These are phyloP conservation scores for Triops longicaudatus DNA, from an alignment of 1,140 invertebrate species.

Conservation along the genomic window DNA sequence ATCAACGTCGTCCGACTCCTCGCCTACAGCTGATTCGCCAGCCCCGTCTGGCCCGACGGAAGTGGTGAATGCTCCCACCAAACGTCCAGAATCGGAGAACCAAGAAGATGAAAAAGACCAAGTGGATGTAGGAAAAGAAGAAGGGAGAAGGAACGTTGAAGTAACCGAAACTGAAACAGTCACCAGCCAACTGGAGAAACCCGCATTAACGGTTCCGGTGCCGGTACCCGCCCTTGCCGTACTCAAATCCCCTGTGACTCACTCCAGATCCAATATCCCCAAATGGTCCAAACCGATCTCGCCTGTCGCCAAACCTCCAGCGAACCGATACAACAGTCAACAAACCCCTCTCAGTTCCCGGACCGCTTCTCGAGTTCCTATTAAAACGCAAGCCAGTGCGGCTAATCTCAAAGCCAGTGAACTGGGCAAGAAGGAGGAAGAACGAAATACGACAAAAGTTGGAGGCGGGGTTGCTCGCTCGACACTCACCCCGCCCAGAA, in stretches of 20 bases:
- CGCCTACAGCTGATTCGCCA: not conserved
- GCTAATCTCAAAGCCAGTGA: not conserved
- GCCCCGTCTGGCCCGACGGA: not conserved
- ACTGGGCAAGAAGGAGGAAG: not conserved
- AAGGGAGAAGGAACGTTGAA: not conserved
- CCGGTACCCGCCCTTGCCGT: not conserved
- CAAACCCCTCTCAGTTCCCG: not conserved
- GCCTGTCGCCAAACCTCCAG: slow-evolving; percentile 17
- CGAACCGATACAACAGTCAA: not conserved
- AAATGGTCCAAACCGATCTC: slow-evolving; percentile 10
- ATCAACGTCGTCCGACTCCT: not conserved
- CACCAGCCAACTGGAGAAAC: not conserved
- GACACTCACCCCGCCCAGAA: not conserved
- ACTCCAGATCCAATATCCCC: not conserved
- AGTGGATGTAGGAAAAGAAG: slow-evolving; percentile 7
- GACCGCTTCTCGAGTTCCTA: not conserved
- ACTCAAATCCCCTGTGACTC: slow-evolving; percentile 7
- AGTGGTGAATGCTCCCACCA: not conserved
- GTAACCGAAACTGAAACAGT: not conserved
- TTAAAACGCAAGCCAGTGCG: not conserved
- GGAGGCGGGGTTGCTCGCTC: not conserved
- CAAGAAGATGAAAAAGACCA: slow-evolving; percentile 10
- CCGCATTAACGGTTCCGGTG: not conserved
- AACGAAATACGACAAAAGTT: not conserved
- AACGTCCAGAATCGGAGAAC: not conserved